Evolutionary conservation across 2,888 invertebrate genomes (phyloP), one percentile per base, ranked within the genome.

Genomic region (Caenorhabditis sp.): DNA sequence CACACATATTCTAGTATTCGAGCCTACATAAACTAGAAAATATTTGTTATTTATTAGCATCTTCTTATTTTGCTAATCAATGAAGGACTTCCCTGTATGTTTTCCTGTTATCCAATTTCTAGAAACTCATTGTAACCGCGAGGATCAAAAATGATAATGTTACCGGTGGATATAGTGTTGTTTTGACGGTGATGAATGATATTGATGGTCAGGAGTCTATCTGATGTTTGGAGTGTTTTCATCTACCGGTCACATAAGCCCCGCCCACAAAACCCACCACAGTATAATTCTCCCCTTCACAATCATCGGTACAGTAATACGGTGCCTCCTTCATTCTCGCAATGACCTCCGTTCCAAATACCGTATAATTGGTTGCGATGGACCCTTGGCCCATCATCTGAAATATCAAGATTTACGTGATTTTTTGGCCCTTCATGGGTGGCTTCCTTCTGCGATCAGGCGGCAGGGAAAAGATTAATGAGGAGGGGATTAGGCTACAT

Each of bases 271-370:
- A 47, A 58, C 56, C 19, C 24, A 64, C 73, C 86, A 86, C 66
- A 47, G 76, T n/a, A 68, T 61, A 75, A 16, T 69, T 72, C 16
- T 54, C 26, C 10, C 51, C 44, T 10, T 47, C 63, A 38, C 82
- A 82, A 12, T 82, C 82, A 1, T 47, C 47, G 3, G 69, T 77
- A 63, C 88, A 90, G 59, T 64, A 84, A 68, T 85, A 90, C 22
- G 89, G 89, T 12, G 87, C 82, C 2, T 80, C 74, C 26, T 79
- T 84, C 84, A 88, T 89, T 8, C 88, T 49, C 7, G 59, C 31
- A 7, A 88, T 66, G 0, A 90, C 84, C 59, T 89, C 84, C 26
- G 72, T 63, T n/a, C 87, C 84, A 68, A 89, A 89, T 8, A 77
- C 54, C 1, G 82, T 76, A 44, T 76, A 76, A 31, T 82, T 82